Base-by-base conservation (phyloP, 2,797 vertebrate species). In the Chiroxiphia lanceolata region DNA sequence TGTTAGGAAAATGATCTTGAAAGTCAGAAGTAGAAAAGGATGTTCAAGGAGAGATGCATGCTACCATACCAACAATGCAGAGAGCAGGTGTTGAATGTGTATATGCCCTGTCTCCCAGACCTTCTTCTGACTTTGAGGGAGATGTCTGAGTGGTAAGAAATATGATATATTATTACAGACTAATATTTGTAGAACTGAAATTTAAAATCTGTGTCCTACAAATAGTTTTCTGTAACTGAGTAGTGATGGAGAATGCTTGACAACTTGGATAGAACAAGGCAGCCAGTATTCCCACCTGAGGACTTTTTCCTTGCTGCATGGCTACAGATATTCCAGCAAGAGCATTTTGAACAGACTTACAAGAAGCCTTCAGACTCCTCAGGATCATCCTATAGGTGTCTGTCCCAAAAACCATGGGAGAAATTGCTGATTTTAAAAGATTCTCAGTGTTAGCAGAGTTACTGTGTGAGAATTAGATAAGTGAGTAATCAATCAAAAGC, bases 1-100 rank as follows among this genome's bases (percentile, higher is more conserved):
- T 22, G 15, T 86, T 83, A 92, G 40, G 83, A 44, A 86, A 87
- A 90, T 56, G 48, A 59, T 89, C 72, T 83, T 85, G 75, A 64
- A 95, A 85, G 33, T 85, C 75, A 83, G 69, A 77, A 74, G 76
- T 18, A 83, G 83, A 81, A 87, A 90, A 89, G 20, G 27, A 10
- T 88, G 57, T 75, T 89, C 81, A 84, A 94, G 84, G 90, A 80
- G 61, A 90, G 82, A 81, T 87, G 40, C 78, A 40, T 77, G 91
- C 94, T 84, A 75, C 77, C 80, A 94, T 82, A 92, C 59, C 53
- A 92, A 90, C 72, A 90, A 34, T 40, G 31, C 36, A 61, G 75
- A 87, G 7, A 89, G 34, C 61, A n/a, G 8, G 31, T 75, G 38
- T 57, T 75, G 70, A 87, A 80, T 84, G 83, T 80, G 23, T 87